Conservation (phyloP, 2,888 invertebrate species). For the Chaitophorus viminalis region DNA sequence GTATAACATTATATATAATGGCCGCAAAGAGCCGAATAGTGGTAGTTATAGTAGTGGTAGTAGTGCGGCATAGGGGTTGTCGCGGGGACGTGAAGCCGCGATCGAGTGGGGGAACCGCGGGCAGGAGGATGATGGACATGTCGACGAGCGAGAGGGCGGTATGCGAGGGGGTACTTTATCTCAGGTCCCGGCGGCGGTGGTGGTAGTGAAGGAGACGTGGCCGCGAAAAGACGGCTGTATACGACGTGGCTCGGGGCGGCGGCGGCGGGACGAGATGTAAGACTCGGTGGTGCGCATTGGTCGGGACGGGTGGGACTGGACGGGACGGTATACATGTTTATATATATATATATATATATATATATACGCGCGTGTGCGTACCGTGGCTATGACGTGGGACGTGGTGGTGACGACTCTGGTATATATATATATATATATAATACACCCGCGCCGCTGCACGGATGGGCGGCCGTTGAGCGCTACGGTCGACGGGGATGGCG, state of each 20-base stretch:
- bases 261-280: background rate
- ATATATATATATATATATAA: too few species aligned
- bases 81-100: too few species aligned
- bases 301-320: background rate
- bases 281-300: too few species aligned
- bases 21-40: background rate
- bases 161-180: background rate
- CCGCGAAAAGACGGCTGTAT: too few species aligned
- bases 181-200: background rate
- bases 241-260: background rate
- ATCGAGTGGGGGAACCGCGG: too few species aligned
- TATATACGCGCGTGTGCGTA: background rate
- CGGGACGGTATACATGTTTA: background rate
- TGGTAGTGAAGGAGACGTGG: background rate
- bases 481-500: constrained; percentile 39
- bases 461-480: constrained; percentile 27
- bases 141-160: background rate
- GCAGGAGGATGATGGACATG: background rate
- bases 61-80: too few species aligned
- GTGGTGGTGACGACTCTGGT: too few species aligned
- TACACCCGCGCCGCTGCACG: too few species aligned
- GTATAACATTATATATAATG: constrained; percentile 39
- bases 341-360: too few species aligned
- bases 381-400: too few species aligned
- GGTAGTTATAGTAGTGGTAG: background rate